Conservation (phyloP, 2,797 vertebrate genomes). For the Percopsis omiscomaycus region DNA sequence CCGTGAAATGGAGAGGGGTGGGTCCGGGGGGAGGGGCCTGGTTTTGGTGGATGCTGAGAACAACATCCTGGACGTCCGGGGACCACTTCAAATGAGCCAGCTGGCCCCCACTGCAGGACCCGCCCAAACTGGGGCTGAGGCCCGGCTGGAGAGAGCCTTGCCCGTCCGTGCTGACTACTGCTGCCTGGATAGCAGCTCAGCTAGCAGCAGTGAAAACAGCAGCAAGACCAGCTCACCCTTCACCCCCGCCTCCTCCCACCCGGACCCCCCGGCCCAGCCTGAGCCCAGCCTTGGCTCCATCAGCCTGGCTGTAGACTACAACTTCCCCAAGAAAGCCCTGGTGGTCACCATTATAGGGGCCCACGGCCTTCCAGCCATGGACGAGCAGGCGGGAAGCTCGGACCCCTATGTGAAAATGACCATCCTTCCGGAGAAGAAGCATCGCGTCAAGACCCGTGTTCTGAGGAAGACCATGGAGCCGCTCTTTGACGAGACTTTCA, state of each 20-base stretch:
- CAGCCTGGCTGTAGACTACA: slow-evolving; percentile 94
- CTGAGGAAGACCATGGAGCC: slow-evolving; percentile 93
- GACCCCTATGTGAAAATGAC: slow-evolving; percentile 99
- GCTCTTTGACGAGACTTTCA: slow-evolving; percentile 95
- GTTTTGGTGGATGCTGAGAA: slow-evolving; percentile 77
- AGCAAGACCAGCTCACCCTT: slow-evolving; percentile 86
- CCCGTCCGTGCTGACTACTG: slow-evolving; percentile 84
- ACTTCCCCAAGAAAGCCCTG: slow-evolving; percentile 96
- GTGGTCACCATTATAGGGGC: slow-evolving; percentile 94
- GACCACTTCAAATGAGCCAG: slow-evolving; percentile 74
- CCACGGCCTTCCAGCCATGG: slow-evolving; percentile 87
- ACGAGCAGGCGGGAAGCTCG: slow-evolving; percentile 85
- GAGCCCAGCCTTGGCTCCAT: slow-evolving; percentile 82
- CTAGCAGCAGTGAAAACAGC: slow-evolving; percentile 77
- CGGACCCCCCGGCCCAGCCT: slow-evolving; percentile 36
- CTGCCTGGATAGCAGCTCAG: slow-evolving; percentile 84
- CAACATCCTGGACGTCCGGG: slow-evolving; percentile 65
- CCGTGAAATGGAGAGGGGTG: slow-evolving; percentile 34
- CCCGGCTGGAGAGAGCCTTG: slow-evolving; percentile 74
- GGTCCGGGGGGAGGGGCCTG: slow-evolving; percentile 43
- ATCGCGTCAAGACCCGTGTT: slow-evolving; percentile 94
- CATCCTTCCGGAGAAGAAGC: slow-evolving; percentile 94
- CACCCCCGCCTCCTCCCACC: slow-evolving; percentile 75
- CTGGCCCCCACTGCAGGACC: slow-evolving; percentile 51
- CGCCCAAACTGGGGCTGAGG: neutral